These are phyloP conservation scores for Syritta pipiens DNA, from an alignment of 2,888 invertebrate genomes.

Conservation along the genomic window DNA sequence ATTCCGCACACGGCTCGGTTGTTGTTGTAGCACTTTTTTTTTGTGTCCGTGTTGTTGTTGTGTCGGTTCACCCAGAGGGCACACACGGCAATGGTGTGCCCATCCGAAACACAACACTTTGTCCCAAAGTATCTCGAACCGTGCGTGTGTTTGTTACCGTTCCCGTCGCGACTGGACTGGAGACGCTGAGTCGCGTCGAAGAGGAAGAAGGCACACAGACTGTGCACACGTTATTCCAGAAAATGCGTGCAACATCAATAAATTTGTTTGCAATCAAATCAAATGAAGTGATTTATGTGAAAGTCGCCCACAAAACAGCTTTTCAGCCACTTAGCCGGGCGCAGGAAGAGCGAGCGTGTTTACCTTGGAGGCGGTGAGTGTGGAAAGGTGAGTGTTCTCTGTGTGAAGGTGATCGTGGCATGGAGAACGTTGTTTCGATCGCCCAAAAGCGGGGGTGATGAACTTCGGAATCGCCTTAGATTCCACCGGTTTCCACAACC, in stretches of 20 bases:
- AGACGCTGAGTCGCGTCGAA: background rate
- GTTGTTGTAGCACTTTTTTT: slow-evolving; percentile 27
- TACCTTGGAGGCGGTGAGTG: slow-evolving; percentile 50
- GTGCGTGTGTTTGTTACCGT: slow-evolving; percentile 38
- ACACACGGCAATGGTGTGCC: slow-evolving; percentile 19
- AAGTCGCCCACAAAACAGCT: slow-evolving; percentile 71
- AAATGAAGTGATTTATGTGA: slow-evolving; percentile 72
- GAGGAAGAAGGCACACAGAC: too few species aligned
- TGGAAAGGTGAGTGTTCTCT: slow-evolving; percentile 51
- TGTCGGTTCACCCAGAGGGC: slow-evolving; percentile 38
- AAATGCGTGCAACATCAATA: slow-evolving; percentile 72
- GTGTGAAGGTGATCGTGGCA: slow-evolving; percentile 1
- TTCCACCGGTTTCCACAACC: background rate
- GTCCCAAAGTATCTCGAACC: slow-evolving; percentile 10
- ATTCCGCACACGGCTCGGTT: slow-evolving; percentile 16
- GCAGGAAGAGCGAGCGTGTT: slow-evolving; percentile 47
- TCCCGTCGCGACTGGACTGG: background rate
- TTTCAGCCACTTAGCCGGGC: slow-evolving; percentile 62
- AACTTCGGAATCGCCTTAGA: too few species aligned
- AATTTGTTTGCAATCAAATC: slow-evolving; percentile 72
- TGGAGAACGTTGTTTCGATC: background rate
- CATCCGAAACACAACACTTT: slow-evolving; percentile 41
- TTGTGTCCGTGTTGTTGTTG: background rate
- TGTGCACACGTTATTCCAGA: slow-evolving; percentile 65
- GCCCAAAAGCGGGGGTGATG: too few species aligned